Evolutionary conservation across 2,113 vertebrate genomes (phyloP).

Genomic region (Stigmatopora argus): DNA sequence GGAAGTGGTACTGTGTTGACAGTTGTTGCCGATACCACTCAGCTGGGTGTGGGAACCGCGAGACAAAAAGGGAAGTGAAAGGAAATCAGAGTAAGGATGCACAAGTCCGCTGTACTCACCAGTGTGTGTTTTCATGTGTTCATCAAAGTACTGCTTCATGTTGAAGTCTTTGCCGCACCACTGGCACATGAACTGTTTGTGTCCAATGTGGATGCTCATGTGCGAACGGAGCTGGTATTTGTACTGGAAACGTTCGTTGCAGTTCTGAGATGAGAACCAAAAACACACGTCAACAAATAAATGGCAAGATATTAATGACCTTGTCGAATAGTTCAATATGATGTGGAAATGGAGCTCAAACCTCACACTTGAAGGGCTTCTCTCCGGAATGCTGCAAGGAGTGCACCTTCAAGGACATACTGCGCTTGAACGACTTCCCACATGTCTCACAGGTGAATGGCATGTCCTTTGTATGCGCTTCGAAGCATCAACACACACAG

Average conservation of each 20-base stretch:
- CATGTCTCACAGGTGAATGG: slow-evolving; percentile 98
- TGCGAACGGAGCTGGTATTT: slow-evolving; percentile 97
- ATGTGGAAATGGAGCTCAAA: slow-evolving; percentile 31
- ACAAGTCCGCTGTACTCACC: slow-evolving; percentile 69
- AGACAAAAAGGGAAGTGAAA: too few species aligned
- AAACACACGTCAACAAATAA: background rate
- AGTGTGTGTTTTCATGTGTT: slow-evolving; percentile 98
- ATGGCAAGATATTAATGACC: slow-evolving; percentile 9
- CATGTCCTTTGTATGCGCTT: slow-evolving; percentile 99
- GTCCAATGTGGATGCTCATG: slow-evolving; percentile 97
- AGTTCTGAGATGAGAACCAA: slow-evolving; percentile 73
- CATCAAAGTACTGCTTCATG: slow-evolving; percentile 99
- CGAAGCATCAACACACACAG: background rate
- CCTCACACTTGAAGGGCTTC: slow-evolving; percentile 96
- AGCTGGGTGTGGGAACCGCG: too few species aligned
- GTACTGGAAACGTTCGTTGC: slow-evolving; percentile 91
- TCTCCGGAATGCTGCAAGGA: slow-evolving; percentile 96
- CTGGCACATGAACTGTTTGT: slow-evolving; percentile 99
- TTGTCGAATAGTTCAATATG: too few species aligned
- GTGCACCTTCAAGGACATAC: slow-evolving; percentile 98
- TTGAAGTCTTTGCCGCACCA: slow-evolving; percentile 99
- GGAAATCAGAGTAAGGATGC: too few species aligned
- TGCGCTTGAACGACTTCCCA: slow-evolving; percentile 97
- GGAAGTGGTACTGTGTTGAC: too few species aligned
- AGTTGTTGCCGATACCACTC: too few species aligned